A percentile compares a stretch with the other conserved stretches of the same genome.
Conservation (phyloP, 2,797 vertebrate genomes). For the Cossypha caffra region DNA sequence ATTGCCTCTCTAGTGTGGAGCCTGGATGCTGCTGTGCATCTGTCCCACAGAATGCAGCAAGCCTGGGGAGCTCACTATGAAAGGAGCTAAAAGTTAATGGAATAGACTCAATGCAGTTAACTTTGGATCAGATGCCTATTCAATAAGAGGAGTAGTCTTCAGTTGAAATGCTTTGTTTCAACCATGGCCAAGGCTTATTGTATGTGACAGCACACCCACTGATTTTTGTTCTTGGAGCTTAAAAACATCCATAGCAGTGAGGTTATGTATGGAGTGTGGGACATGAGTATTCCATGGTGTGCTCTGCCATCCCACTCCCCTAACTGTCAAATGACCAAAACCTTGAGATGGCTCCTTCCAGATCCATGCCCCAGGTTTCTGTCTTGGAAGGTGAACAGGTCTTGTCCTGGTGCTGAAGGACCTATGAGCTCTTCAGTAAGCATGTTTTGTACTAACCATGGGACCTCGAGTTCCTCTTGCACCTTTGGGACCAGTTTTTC, state of each 20-base stretch:
- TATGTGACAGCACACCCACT: background rate
- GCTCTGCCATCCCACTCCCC: background rate
- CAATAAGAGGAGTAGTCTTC: background rate
- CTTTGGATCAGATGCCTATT: background rate
- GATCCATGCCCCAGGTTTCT: background rate
- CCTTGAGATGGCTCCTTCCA: background rate
- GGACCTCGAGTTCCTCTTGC: constrained; percentile 91
- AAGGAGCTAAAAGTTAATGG: background rate
- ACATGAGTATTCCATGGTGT: background rate
- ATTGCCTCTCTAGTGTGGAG: fast-evolving
- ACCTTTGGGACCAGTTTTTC: constrained; percentile 89
- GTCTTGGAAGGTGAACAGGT: background rate
- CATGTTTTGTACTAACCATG: constrained; percentile 76
- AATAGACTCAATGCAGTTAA: background rate
- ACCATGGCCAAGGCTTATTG: background rate
- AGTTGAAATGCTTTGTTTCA: background rate
- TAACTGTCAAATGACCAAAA: background rate
- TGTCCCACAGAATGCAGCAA: background rate
- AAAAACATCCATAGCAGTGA: background rate
- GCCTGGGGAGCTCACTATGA: background rate
- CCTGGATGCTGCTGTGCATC: background rate
- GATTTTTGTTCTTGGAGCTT: background rate
- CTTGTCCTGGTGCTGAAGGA: background rate
- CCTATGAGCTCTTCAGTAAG: background rate
- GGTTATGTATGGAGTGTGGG: background rate